Evolutionary conservation across 1,140 invertebrate genomes (phyloP).

Genomic region (Homalodisca vitripennis): DNA sequence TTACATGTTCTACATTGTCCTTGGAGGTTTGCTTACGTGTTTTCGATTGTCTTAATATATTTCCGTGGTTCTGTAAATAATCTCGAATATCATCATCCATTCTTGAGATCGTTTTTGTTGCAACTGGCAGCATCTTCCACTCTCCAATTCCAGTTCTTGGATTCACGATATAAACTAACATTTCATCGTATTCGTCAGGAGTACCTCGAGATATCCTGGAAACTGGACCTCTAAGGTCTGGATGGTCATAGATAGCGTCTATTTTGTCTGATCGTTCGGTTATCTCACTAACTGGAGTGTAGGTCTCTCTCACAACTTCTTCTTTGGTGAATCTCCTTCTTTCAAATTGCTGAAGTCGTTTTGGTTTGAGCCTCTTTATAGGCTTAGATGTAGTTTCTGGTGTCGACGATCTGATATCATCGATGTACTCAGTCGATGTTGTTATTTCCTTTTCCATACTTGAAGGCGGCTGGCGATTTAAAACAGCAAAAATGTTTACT

Average conservation of each 20-base stretch:
- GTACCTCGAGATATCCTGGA: constrained; percentile 2
- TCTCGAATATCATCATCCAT: neutral
- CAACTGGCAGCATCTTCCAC: constrained; percentile 32
- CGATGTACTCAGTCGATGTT: neutral
- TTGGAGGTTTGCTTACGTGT: too few species aligned
- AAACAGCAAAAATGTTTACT: constrained; percentile 33
- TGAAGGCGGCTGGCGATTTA: neutral
- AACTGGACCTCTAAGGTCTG: constrained; percentile 27
- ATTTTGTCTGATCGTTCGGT: constrained; percentile 23
- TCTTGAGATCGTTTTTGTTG: neutral
- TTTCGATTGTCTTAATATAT: neutral
- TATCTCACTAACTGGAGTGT: constrained; percentile 20
- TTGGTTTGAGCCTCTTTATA: constrained; percentile 20
- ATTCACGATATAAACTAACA: constrained; percentile 39
- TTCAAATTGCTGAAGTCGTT: constrained; percentile 31
- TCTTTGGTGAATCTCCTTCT: constrained; percentile 31
- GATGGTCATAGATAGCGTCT: constrained; percentile 20
- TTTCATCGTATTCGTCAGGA: constrained; percentile 23
- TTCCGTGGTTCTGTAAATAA: neutral
- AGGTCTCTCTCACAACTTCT: constrained; percentile 33
- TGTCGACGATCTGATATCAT: neutral
- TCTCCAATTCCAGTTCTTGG: constrained; percentile 38
- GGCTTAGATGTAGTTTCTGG: neutral
- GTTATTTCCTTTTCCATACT: constrained; percentile 13
- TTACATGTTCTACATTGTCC: too few species aligned